A percentile compares a stretch with the other conserved stretches of the same genome.
Evolutionary conservation across 2,888 invertebrate genomes (phyloP).

Genomic region (Amphipyra berbera): DNA sequence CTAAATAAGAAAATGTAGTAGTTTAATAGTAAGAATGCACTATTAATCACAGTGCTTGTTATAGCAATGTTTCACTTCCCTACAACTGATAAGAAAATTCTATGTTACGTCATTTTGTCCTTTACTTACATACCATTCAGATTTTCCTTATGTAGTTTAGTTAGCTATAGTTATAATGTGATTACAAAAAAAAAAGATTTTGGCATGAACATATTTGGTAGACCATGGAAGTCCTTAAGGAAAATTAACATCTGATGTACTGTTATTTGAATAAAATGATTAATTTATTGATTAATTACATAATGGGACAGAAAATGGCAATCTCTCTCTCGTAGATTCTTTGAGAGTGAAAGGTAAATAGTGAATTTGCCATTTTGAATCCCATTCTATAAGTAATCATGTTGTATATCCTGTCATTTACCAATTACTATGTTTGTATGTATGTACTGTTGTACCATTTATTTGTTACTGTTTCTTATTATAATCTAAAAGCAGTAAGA

Average conservation of each 20-base stretch:
- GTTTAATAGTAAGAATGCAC: background rate
- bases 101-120: constrained; percentile 4
- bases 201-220: constrained; percentile 26
- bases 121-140: constrained; percentile 11
- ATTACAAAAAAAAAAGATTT: constrained; percentile 10
- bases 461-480: background rate
- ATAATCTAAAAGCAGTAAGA: background rate
- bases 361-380: too few relatives aligned
- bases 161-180: constrained; percentile 31
- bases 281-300: too few relatives aligned
- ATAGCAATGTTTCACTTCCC: constrained; percentile 5
- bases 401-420: background rate
- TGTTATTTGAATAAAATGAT: too few relatives aligned
- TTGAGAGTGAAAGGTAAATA: too few relatives aligned
- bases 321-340: too few relatives aligned
- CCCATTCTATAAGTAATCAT: too few relatives aligned
- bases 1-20: too few relatives aligned
- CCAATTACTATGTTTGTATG: too few relatives aligned
- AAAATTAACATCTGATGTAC: too few relatives aligned
- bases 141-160: constrained; percentile 27
- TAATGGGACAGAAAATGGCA: too few relatives aligned
- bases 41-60: background rate
- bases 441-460: background rate
- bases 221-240: constrained; percentile 17
- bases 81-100: constrained; percentile 31